Evolutionary conservation across 2,797 vertebrate species (phyloP).

Genomic region (Pelodytes ibericus): DNA sequence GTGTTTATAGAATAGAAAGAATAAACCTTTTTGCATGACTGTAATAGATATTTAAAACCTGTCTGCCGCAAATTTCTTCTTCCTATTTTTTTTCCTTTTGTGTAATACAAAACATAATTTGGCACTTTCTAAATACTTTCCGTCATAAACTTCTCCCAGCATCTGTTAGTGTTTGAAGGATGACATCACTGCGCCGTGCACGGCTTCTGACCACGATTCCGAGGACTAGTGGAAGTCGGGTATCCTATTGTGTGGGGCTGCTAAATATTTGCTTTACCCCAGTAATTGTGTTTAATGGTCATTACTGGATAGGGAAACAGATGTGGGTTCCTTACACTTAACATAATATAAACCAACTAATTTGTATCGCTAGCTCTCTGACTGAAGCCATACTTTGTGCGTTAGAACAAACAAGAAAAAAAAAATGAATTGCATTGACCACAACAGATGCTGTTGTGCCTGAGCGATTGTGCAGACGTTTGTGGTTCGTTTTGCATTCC

Average conservation of each 20-base stretch:
- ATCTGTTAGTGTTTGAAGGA: constrained; percentile 82
- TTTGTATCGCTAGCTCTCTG: neutral
- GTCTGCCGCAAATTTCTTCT: neutral
- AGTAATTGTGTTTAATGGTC: constrained; percentile 59
- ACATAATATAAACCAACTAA: neutral
- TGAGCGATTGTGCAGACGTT: neutral
- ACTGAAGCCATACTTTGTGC: neutral
- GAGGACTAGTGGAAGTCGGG: constrained; percentile 60
- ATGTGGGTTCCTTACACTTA: constrained; percentile 38
- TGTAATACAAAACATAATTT: constrained; percentile 90
- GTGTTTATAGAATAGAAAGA: too few relatives aligned
- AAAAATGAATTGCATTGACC: neutral
- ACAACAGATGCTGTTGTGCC: neutral
- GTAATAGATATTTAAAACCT: too few relatives aligned
- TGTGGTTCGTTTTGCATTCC: neutral
- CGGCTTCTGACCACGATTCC: constrained; percentile 67
- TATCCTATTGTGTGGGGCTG: constrained; percentile 59
- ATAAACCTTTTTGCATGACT: too few relatives aligned
- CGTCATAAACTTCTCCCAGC: constrained; percentile 82
- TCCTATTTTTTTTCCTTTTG: constrained; percentile 75
- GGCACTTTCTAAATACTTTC: constrained; percentile 94
- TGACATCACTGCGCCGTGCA: constrained; percentile 72
- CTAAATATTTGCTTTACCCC: constrained; percentile 61
- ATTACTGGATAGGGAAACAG: constrained; percentile 53
- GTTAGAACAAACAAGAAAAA: neutral